Base-by-base conservation (phyloP, 2,888 invertebrate genomes). In the Mylabris sibirica region DNA sequence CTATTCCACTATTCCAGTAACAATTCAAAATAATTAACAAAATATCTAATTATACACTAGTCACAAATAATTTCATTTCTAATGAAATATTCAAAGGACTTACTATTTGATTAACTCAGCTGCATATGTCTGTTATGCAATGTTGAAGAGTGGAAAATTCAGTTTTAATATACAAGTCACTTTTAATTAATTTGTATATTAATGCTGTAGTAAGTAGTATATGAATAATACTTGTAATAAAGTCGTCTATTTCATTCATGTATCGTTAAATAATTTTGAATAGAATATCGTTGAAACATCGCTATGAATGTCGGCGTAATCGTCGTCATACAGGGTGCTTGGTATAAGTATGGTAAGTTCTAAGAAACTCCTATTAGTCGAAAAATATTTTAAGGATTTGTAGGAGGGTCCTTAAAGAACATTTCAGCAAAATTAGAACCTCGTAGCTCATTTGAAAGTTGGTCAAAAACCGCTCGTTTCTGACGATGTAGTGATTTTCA, bases 231-330 rank as follows among this genome's bases (percentile, higher is more conserved):
- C 5, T 30, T 30, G 8, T 38, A 20, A 34, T 53, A 53, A 11
- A 30, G 30, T 30, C 9, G 1, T 3, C 12, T 8, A 2, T 22
- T 53, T 20, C 11, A 20, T 53, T 12, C 11, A 22, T 22, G 3
- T 57, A 57, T 20, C 14, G 20, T 65, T 30, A 63, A 68, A 65
- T 68, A 68, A 65, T 57, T 34, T 63, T 30, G 49, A 65, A n/a
- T 44, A 60, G 41, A 60, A 59, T 34, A 63, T 14, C 22, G 24
- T n/a, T 20, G 24, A 17, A 57, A 57, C 11, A 11, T 57, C 22
- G 12, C 22, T 9, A 41, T 41, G n/a, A n/a, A n/a, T 41, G 24
- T 57, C 30, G n/a, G n/a, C n/a, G n/a, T n/a, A n/a, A n/a, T n/a
- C n/a, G n/a, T n/a, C n/a, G n/a, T n/a, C n/a, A n/a, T n/a, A n/a